Percentiles rank a stretch among this genome's conserved stretches.
Conservation (phyloP, 2,888 invertebrate genomes). For the Phoenoteleia sp. region DNA sequence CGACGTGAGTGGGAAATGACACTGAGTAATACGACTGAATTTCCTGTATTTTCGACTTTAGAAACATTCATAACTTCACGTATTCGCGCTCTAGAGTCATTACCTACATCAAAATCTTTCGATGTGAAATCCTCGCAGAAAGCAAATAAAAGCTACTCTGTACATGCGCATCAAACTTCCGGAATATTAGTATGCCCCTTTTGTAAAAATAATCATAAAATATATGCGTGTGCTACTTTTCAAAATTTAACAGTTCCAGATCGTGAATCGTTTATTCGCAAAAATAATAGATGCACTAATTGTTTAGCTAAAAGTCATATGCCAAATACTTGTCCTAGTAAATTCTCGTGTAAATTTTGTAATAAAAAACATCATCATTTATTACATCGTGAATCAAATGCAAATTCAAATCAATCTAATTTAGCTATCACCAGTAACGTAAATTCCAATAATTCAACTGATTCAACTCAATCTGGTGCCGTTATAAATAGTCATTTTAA, state of each 20-base stretch:
- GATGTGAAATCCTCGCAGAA: background rate
- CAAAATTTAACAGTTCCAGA: no score
- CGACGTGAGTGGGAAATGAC: conserved; percentile 11
- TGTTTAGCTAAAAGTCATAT: background rate
- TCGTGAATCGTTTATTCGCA: conserved; percentile 7
- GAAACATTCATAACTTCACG: background rate
- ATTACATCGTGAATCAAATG: background rate
- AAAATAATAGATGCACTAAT: conserved; percentile 2
- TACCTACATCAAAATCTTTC: background rate
- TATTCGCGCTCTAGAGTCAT: conserved; percentile 25
- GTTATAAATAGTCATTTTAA: background rate
- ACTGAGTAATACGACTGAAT: conserved; percentile 12
- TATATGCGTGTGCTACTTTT: no score
- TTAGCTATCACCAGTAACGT: background rate
- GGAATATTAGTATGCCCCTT: no score
- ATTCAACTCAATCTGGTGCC: no score
- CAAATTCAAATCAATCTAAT: background rate
- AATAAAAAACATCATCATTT: conserved; percentile 1
- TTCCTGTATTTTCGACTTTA: background rate
- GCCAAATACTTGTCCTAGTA: background rate
- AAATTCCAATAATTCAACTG: no score
- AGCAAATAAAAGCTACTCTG: background rate
- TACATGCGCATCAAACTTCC: no score
- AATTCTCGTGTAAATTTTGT: background rate
- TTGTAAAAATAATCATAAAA: no score